Percentiles rank a stretch among this genome's conserved stretches.
These are phyloP conservation scores for Lethenteron reissneri DNA, from an alignment of 2,113 vertebrate genomes.

Conservation along the genomic window DNA sequence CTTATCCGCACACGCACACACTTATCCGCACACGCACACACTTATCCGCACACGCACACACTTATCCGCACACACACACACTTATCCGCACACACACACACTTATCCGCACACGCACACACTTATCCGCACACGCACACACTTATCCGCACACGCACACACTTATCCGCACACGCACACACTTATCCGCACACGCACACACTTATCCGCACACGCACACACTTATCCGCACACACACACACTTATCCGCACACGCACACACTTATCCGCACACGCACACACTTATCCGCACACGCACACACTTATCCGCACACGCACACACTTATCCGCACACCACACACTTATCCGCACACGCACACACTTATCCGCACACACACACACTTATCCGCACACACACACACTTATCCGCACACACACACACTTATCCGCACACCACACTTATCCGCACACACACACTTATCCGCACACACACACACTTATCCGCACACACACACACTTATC, in stretches of 20 bases:
- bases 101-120: not conserved
- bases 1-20: not conserved
- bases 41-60: not conserved
- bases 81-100: too few species aligned
- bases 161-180: not conserved
- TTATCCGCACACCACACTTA: too few species aligned
- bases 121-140: not conserved
- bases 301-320: not conserved
- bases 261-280: not conserved
- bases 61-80: not conserved
- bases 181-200: not conserved
- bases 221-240: too few species aligned
- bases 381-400: not conserved
- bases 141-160: not conserved
- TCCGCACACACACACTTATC: too few species aligned
- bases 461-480: too few species aligned
- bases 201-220: not conserved
- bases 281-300: not conserved
- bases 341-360: not conserved
- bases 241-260: not conserved
- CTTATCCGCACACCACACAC: too few species aligned
- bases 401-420: not conserved
- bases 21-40: not conserved
- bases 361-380: not conserved
- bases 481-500: too few species aligned